phyloP scores from a whole-genome alignment of 2,888 invertebrate species.

The Petrophora chlorosata region DNA sequence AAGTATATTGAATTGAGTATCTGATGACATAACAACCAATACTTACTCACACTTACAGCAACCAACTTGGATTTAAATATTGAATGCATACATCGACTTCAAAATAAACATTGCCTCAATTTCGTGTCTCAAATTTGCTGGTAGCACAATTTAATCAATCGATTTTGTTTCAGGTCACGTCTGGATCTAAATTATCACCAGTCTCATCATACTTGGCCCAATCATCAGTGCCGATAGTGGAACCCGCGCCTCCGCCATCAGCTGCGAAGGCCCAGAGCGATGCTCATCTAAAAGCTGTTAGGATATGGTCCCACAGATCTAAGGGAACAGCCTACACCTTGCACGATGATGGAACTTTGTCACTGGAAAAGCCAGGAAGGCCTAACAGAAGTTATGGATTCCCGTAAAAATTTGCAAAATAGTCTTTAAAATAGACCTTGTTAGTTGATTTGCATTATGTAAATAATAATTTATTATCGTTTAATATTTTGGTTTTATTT shows the following conservation, averaged over 20 bases:
- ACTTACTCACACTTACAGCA: no score
- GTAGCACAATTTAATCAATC: background rate
- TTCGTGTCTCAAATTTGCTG: no score
- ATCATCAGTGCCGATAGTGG: conserved; percentile 47
- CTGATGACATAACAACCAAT: no score
- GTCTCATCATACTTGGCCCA: conserved; percentile 34
- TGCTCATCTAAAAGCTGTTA: conserved; percentile 71
- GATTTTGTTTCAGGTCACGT: conserved; percentile 59
- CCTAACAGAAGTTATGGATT: conserved; percentile 41
- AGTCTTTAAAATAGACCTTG: background rate
- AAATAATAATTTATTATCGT: conserved; percentile 24
- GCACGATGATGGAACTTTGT: conserved; percentile 70
- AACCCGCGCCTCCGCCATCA: conserved; percentile 59
- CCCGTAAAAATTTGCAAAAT: conserved; percentile 12
- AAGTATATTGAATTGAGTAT: no score
- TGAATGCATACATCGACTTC: no score
- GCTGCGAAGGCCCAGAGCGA: conserved; percentile 67
- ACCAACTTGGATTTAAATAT: no score
- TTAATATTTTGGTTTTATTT: conserved; percentile 3
- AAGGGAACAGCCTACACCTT: conserved; percentile 72
- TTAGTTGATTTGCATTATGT: background rate
- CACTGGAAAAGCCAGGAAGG: conserved; percentile 55
- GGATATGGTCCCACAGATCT: conserved; percentile 74
- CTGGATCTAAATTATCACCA: background rate
- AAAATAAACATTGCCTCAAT: no score